These are phyloP conservation scores for Trichomalopsis sarcophagae DNA, from an alignment of 1,140 invertebrate genomes.

Conservation along the genomic window DNA sequence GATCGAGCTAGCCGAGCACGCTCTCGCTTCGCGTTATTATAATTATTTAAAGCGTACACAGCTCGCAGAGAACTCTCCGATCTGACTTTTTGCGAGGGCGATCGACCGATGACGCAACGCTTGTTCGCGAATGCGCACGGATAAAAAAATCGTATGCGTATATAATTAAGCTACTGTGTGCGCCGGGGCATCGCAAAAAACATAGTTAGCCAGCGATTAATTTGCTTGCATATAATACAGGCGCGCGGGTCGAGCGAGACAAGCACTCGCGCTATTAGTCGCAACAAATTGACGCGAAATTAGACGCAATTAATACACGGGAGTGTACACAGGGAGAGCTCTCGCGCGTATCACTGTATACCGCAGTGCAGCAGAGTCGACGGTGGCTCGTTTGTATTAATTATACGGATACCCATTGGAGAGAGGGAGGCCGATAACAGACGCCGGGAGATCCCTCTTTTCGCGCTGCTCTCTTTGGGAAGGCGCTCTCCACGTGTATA, in stretches of 20 bases:
- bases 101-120: background rate
- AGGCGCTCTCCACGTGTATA: background rate
- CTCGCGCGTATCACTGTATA: background rate
- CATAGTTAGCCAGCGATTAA: slow-evolving; percentile 15
- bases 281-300: slow-evolving; percentile 35
- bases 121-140: background rate
- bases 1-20: background rate
- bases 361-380: background rate
- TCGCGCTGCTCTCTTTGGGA: background rate
- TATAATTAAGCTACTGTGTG: background rate
- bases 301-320: slow-evolving; percentile 27
- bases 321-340: background rate
- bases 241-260: background rate
- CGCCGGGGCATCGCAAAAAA: background rate
- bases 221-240: background rate
- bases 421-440: slow-evolving; percentile 11
- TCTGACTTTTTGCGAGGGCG: background rate
- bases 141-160: background rate
- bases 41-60: background rate
- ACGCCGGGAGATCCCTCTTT: background rate
- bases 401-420: slow-evolving; percentile 29
- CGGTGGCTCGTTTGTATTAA: slow-evolving; percentile 31
- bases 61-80: background rate
- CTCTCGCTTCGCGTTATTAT: background rate
- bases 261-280: slow-evolving; percentile 9